These are phyloP conservation scores for Sebastes iracundus DNA, from an alignment of 2,797 vertebrate genomes.

Conservation along the genomic window DNA sequence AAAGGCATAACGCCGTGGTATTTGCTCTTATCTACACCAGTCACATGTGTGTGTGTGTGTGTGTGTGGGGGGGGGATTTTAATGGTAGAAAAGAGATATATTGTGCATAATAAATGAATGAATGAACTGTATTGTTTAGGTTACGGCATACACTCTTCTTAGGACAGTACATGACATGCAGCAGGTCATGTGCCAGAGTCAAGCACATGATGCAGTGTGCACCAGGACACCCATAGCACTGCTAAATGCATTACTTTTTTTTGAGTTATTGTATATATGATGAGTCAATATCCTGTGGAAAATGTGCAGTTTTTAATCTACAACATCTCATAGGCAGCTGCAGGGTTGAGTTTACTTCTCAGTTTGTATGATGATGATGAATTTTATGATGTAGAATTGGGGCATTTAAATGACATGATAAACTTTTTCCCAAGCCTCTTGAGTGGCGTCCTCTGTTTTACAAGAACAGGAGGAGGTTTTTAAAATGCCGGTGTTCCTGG, in stretches of 20 bases:
- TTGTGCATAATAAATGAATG: slow-evolving; percentile 15
- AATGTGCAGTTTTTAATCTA: slow-evolving; percentile 8
- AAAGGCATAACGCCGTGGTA: not conserved
- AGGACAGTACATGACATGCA: not conserved
- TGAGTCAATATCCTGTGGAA: slow-evolving; percentile 11
- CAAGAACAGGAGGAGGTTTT: slow-evolving; percentile 63
- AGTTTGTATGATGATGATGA: not conserved
- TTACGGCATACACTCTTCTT: not conserved
- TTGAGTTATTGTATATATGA: not conserved
- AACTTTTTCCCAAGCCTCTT: slow-evolving; percentile 1
- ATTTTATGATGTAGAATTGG: not conserved
- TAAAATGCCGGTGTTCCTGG: slow-evolving; percentile 49
- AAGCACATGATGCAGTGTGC: slow-evolving; percentile 22
- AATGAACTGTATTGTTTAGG: slow-evolving; percentile 14
- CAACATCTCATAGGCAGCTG: not conserved
- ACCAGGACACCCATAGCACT: not conserved
- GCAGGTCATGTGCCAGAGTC: slow-evolving; percentile 12
- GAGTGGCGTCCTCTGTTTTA: slow-evolving; percentile 48
- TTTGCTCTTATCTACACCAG: not conserved
- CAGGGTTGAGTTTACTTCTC: not conserved
- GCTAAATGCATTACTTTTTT: slow-evolving; percentile 8
- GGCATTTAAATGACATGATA: not conserved
- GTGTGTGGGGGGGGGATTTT: not conserved
- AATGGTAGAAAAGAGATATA: slow-evolving; percentile 7
- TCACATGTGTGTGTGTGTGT: slow-evolving; percentile 1